Evolutionary conservation across 2,797 vertebrate species (phyloP).

Genomic region (Meda fulgida): DNA sequence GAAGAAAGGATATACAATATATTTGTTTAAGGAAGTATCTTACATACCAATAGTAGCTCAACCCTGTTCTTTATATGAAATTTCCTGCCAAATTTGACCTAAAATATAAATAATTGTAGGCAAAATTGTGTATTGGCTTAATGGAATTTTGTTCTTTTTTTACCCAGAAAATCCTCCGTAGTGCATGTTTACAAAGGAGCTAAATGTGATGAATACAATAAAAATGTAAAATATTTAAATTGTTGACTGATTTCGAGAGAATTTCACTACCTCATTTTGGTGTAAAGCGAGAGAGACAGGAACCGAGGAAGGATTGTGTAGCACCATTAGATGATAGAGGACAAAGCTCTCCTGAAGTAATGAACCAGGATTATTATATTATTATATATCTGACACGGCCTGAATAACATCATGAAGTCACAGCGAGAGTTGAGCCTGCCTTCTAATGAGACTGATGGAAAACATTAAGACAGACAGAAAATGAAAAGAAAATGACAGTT

Average conservation of each 20-base stretch:
- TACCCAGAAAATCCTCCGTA: neutral
- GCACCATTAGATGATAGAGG: conserved; percentile 6
- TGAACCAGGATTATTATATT: neutral
- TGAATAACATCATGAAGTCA: neutral
- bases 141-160: neutral
- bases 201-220: neutral
- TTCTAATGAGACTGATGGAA: conserved; percentile 11
- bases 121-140: neutral
- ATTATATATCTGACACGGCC: neutral
- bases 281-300: neutral
- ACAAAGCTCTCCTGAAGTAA: neutral
- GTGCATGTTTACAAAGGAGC: neutral
- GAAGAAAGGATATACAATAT: too few species aligned
- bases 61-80: neutral
- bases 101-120: neutral
- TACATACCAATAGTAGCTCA: neutral
- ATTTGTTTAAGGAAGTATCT: neutral
- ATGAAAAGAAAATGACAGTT: conserved; percentile 9
- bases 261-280: neutral
- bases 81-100: neutral
- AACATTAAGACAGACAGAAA: conserved; percentile 11
- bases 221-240: neutral
- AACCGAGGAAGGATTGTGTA: neutral
- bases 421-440: neutral
- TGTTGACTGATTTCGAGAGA: neutral